Percentiles rank a stretch among this genome's conserved stretches.
phyloP scores from a whole-genome alignment of 2,888 invertebrate genomes.

The Leptogaster cylindrica region DNA sequence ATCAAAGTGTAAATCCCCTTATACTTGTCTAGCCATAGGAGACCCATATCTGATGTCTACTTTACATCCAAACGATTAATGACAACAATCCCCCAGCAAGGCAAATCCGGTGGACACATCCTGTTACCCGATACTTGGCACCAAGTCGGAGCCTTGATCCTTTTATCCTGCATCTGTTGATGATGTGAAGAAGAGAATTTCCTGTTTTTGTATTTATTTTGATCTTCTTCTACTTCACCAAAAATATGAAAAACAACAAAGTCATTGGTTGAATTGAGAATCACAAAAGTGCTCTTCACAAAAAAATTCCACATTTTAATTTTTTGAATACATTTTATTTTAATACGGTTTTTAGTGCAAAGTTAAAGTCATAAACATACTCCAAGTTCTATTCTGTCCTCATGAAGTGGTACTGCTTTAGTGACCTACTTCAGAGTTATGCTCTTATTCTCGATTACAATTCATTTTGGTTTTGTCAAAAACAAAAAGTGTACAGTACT shows the following conservation, averaged over 20 bases:
- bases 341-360: slow-evolving; percentile 18
- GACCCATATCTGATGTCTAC: slow-evolving; percentile 42
- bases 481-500: too few relatives aligned
- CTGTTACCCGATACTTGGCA: background rate
- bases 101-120: slow-evolving; percentile 2
- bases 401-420: slow-evolving; percentile 17
- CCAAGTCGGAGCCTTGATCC: background rate
- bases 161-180: slow-evolving; percentile 16
- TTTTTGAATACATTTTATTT: too few relatives aligned
- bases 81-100: slow-evolving; percentile 32
- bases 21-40: slow-evolving; percentile 39
- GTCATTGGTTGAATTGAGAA: too few relatives aligned
- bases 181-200: too few relatives aligned
- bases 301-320: background rate
- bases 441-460: background rate
- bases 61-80: slow-evolving; percentile 44
- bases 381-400: background rate
- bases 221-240: too few relatives aligned
- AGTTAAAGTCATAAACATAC: slow-evolving; percentile 14
- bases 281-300: background rate
- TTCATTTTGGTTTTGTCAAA: too few relatives aligned
- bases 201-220: too few relatives aligned
- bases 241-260: too few relatives aligned
- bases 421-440: slow-evolving; percentile 16
- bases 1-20: slow-evolving; percentile 46